Conservation (phyloP, 2,888 invertebrate species). For the Dysmachus trigonus region DNA sequence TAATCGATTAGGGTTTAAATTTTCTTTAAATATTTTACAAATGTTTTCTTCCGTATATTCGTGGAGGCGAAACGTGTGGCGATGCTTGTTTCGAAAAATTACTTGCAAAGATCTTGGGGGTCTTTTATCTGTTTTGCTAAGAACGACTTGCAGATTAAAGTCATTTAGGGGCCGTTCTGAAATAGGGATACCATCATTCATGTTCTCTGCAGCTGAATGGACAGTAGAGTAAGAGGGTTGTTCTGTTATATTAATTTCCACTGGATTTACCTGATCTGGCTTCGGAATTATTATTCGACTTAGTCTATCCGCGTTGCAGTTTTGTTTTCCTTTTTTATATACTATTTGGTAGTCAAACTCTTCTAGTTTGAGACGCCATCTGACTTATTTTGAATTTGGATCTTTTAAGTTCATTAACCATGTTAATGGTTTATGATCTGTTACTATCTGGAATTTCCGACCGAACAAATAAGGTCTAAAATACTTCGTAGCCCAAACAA, state of each 20-base stretch:
- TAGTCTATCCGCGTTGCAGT: not conserved
- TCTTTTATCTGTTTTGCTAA: too few species aligned
- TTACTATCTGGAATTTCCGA: too few species aligned
- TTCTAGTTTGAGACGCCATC: too few species aligned
- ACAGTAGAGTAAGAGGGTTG: not conserved
- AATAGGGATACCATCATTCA: constrained; percentile 11
- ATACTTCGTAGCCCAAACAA: not conserved
- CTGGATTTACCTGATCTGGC: not conserved
- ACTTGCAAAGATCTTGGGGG: too few species aligned
- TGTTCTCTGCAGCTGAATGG: constrained; percentile 8
- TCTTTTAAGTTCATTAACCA: too few species aligned
- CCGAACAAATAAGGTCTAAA: too few species aligned
- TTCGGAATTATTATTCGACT: not conserved
- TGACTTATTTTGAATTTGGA: too few species aligned
- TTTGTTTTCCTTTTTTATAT: not conserved
- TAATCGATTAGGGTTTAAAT: constrained; percentile 46
- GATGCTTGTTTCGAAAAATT: constrained; percentile 45
- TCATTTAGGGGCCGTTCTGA: not conserved
- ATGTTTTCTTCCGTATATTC: not conserved
- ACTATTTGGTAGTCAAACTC: too few species aligned
- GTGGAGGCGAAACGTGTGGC: not conserved
- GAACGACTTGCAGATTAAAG: not conserved
- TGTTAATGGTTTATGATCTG: too few species aligned
- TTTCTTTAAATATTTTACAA: constrained; percentile 46
- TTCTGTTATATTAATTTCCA: not conserved